Evolutionary conservation across 2,888 invertebrate genomes (phyloP).

Genomic region (Herminia tarsipennalis): DNA sequence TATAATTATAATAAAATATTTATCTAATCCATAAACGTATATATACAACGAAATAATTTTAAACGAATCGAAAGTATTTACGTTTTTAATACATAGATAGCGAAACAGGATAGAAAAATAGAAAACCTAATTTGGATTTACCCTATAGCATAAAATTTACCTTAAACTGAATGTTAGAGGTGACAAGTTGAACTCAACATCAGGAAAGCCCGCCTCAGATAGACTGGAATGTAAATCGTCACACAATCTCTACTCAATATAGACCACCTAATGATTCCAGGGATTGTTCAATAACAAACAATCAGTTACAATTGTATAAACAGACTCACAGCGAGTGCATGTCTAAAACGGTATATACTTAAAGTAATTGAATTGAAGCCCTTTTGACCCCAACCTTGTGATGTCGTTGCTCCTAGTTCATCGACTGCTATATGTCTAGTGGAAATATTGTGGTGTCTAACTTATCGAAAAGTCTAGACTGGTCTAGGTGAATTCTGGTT

Average conservation of each 20-base stretch:
- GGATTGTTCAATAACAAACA: constrained; percentile 27
- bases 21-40: no score
- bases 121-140: no score
- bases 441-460: constrained; percentile 2
- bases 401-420: constrained; percentile 61
- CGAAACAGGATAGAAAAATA: no score
- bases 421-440: constrained; percentile 16
- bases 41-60: no score
- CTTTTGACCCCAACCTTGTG: constrained; percentile 72
- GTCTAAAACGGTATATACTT: constrained; percentile 29
- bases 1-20: not conserved
- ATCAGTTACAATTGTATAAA: constrained; percentile 40
- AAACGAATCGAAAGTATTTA: no score
- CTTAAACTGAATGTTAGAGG: not conserved
- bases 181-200: no score
- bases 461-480: not conserved
- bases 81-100: no score
- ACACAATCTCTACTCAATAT: not conserved
- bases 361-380: constrained; percentile 57
- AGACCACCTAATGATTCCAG: not conserved
- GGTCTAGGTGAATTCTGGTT: not conserved
- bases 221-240: no score
- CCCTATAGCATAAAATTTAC: no score
- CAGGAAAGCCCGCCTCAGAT: no score
- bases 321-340: constrained; percentile 19